Base-by-base conservation (phyloP, 2,888 invertebrate species). In the Synergus umbraculus region DNA sequence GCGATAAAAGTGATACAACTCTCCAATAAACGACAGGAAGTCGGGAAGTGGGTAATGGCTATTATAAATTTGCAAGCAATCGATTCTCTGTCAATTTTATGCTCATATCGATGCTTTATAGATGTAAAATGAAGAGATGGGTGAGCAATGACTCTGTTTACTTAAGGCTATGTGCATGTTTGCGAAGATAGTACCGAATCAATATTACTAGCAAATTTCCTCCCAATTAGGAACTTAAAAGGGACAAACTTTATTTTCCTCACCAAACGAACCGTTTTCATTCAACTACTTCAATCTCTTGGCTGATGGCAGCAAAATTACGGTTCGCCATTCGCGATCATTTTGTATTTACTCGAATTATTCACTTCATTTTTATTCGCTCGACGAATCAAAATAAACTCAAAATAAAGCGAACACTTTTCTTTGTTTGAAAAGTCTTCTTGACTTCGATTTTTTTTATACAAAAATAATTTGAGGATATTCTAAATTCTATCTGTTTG, bases 1-100 rank as follows among this genome's bases (percentile, higher is more conserved):
- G 44, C 29, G 46, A 49, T 49, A 69, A 54, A 69, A 69, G n/a
- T 69, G 37, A 69, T 69, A 69, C 49, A 49, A 69, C 67, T 67
- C 22, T 67, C 15, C 46, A 67, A 67, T 67, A 22, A 67, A 67
- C 44, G 67, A 7, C 46, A 46, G 29, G 18, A 12, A 46, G 46
- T 46, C 46, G 67, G 67, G 22, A 67, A 64, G 8, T 43, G 13
- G 43, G 22, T 46, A 67, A 67, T 46, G 46, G 44, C 46, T 67
- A 15, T 46, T 46, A 67, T 67, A 46, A 67, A 67, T 67, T 46
- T 46, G 46, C 46, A 13, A 12, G 22, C 18, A 29, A 67, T 67
- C 22, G 22, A 67, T 67, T 67, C 7, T 9, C 46, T 67, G 44
- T 15, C 67, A 46, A 18, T 18, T 67, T 46, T 44, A 67, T 46